Conservation (phyloP, 2,888 invertebrate species). For the Pachymerium ferrugineum region DNA sequence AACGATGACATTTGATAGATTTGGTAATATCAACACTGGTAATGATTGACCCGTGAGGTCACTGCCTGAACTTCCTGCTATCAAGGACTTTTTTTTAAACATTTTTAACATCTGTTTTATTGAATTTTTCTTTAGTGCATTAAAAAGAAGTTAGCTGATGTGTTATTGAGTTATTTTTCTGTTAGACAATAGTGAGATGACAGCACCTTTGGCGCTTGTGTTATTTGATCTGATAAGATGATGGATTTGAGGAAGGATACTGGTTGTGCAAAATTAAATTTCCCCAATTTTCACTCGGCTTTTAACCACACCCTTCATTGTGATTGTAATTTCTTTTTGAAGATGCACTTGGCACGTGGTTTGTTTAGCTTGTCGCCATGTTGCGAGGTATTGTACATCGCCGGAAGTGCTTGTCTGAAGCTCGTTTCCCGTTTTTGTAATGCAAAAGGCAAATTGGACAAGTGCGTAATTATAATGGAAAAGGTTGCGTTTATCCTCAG, state of each 20-base stretch:
- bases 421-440: not conserved
- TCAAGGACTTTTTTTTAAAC: too few species aligned
- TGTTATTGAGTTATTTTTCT: not conserved
- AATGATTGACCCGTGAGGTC: not conserved
- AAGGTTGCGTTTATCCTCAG: not conserved
- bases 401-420: not conserved
- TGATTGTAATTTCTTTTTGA: not conserved
- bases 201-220: not conserved
- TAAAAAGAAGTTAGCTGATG: not conserved
- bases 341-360: not conserved
- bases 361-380: not conserved
- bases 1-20: slow-evolving; percentile 11
- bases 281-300: not conserved
- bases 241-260: not conserved
- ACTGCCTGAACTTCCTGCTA: not conserved
- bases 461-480: not conserved
- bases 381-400: not conserved
- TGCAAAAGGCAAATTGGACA: not conserved
- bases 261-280: not conserved
- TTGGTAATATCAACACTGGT: not conserved
- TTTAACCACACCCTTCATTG: not conserved
- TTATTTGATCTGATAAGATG: not conserved
- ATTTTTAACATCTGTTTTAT: too few species aligned
- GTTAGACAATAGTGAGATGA: not conserved
- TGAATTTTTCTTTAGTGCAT: not conserved